Evolutionary conservation across 2,113 vertebrate species (phyloP).

Genomic region (Ifrita kowaldi): DNA sequence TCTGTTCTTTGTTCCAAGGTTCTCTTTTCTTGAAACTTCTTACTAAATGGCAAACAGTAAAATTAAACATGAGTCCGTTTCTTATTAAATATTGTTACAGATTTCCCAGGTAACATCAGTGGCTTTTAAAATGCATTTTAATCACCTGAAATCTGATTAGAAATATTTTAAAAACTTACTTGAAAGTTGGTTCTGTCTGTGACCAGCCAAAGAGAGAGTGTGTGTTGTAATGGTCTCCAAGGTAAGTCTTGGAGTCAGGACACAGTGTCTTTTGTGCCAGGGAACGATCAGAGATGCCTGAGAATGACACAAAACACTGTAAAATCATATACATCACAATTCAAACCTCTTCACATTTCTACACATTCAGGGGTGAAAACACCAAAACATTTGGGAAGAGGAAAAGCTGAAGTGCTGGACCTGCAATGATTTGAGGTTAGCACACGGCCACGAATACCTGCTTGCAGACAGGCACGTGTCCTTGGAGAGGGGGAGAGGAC

Average conservation of each 20-base stretch:
- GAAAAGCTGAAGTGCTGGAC: neutral
- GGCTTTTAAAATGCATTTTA: neutral
- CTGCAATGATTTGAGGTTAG: neutral
- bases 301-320: neutral
- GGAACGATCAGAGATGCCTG: conserved; percentile 18
- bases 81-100: neutral
- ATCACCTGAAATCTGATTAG: neutral
- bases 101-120: neutral
- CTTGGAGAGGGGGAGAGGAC: neutral
- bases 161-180: conserved; percentile 31
- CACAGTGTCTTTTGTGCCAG: conserved; percentile 42
- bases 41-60: neutral
- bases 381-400: neutral
- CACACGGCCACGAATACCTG: neutral
- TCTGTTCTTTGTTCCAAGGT: neutral
- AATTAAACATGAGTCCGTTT: neutral
- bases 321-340: neutral
- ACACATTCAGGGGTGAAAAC: neutral
- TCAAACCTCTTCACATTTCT: neutral
- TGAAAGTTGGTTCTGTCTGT: conserved; percentile 50
- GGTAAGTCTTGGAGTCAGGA: conserved; percentile 45
- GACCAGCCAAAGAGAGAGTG: conserved; percentile 60
- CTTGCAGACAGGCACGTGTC: neutral
- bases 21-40: neutral
- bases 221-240: conserved; percentile 42